Conservation (phyloP, 2,888 invertebrate genomes). For the Aspidiotus rigidus region DNA sequence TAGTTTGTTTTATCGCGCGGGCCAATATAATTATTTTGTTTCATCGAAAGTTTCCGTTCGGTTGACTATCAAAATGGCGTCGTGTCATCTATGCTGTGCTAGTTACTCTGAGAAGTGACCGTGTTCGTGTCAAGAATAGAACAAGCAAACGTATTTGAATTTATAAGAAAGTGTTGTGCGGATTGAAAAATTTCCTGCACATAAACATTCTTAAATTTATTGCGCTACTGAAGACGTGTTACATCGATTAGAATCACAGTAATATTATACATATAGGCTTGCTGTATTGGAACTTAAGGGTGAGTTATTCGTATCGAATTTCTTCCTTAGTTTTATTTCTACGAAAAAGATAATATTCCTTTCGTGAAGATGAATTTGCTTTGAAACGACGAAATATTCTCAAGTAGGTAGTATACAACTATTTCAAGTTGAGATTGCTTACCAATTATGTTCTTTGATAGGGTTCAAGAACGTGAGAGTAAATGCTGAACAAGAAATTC, state of each 20-base stretch:
- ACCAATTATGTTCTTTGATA: too few relatives aligned
- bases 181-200: constrained; percentile 14
- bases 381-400: background rate
- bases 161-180: constrained; percentile 16
- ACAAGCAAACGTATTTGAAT: constrained; percentile 8
- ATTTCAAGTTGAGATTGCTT: too few relatives aligned
- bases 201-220: constrained; percentile 6
- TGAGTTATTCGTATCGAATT: constrained; percentile 3
- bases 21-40: constrained; percentile 17
- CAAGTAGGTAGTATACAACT: too few relatives aligned
- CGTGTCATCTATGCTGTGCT: constrained; percentile 32
- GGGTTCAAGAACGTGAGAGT: too few relatives aligned
- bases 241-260: constrained; percentile 10
- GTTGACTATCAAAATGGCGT: constrained; percentile 31
- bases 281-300: constrained; percentile 31
- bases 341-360: background rate
- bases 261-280: constrained; percentile 27
- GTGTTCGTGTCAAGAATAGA: constrained; percentile 19
- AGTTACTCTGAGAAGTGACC: constrained; percentile 29
- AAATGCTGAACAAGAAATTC: too few relatives aligned
- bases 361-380: background rate
- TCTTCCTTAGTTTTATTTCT: background rate
- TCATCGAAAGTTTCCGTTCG: constrained; percentile 6
- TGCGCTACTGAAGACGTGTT: constrained; percentile 22
- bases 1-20: constrained; percentile 12